Base-by-base conservation (phyloP, 2,797 vertebrate species). In the Halcyon smyrnensis region DNA sequence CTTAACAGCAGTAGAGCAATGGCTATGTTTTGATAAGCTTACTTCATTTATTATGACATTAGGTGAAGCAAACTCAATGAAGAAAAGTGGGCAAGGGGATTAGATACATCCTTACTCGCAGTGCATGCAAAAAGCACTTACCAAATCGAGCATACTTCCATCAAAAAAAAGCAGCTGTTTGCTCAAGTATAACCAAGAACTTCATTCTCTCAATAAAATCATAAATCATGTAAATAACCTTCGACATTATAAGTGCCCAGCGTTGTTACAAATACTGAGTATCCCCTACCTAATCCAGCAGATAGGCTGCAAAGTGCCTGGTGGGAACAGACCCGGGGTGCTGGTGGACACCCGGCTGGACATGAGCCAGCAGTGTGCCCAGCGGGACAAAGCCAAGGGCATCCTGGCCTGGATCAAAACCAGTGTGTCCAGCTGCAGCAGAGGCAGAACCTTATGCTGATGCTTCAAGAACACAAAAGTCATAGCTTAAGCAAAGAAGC, bases 181-280 rank as follows among this genome's bases (percentile, higher is more conserved):
- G 17, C 30, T 90, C 25, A 60, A 19, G 6, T 79, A 46, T 6
- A 87, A 6, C 16, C 16, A 90, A 90, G 10, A 79, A 70, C 2
- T 73, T 70, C 60, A 23, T 15, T 59, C 9, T 6, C 51, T 69
- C 62, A 59, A 69, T 20, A 37, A 85, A 74, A 63, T 28, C 3
- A 39, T 6, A 8, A 60, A 51, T 48, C 4, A 2, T 8, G 8
- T 24, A 83, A 93, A 68, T 16, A 62, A 43, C 9, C 21, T 84
- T 32, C 0, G 0, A 41, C 17, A 65, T n/a, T 24, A 54, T 3
- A 14, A 41, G 17, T 89, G 24, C 3, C 19, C 28, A 79, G 23
- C 1, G 54, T 16, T 80, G 32, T 32, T 24, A 71, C 7, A 85
- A 45, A 64, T 43, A 63, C 6, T 51, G 24, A 73, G 7, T 30